These are phyloP conservation scores for Suricata suricatta DNA, from an alignment of 2,113 vertebrate species.

Conservation along the genomic window DNA sequence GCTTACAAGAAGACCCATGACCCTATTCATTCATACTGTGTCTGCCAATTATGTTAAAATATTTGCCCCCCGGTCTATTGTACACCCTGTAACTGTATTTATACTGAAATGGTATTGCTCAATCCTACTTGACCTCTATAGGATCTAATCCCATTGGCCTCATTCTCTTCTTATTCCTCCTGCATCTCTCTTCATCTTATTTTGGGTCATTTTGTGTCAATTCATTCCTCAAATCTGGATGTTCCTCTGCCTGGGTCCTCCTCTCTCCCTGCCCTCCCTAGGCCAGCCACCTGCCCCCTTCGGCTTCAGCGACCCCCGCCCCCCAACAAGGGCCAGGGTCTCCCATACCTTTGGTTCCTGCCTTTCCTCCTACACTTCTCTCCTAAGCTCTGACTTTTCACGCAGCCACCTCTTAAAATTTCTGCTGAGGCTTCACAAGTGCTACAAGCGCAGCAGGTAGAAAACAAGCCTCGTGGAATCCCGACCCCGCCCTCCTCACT, in stretches of 20 bases:
- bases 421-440: not conserved
- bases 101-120: not conserved
- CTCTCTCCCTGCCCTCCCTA: not conserved
- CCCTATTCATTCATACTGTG: not conserved
- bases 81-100: not conserved
- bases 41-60: not conserved
- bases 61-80: not conserved
- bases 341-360: not conserved
- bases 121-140: not conserved
- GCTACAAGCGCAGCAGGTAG: not conserved
- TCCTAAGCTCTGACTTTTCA: not conserved
- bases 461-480: not conserved
- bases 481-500: accelerated
- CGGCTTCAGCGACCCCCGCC: not conserved
- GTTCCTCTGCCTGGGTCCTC: not conserved
- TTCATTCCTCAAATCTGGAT: not conserved
- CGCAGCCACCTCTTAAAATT: not conserved
- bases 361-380: not conserved
- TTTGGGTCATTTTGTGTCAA: not conserved
- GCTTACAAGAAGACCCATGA: not conserved
- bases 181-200: not conserved
- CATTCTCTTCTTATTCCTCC: not conserved
- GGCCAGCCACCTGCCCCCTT: not conserved
- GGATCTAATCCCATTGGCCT: not conserved
- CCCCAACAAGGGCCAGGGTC: not conserved